A percentile compares a stretch with the other conserved stretches of the same genome.
Evolutionary conservation across 2,888 invertebrate species (phyloP).

Genomic region (Oscheius onirici): DNA sequence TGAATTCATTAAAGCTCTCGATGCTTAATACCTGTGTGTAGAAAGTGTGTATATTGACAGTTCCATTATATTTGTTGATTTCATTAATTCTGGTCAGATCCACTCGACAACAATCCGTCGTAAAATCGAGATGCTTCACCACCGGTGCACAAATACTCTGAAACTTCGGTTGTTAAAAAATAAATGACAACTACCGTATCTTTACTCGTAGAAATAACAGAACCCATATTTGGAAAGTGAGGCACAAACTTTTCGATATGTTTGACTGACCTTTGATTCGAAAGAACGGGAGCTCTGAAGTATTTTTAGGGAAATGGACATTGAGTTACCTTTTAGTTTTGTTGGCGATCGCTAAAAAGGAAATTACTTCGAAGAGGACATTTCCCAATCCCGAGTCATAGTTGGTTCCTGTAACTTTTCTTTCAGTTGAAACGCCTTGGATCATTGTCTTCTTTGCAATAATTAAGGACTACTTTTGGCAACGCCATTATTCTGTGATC

Average conservation of each 20-base stretch:
- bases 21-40: conserved; percentile 10
- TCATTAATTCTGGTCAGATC: neutral
- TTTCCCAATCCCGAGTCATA: conserved; percentile 2
- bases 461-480: neutral
- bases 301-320: neutral
- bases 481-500: no score
- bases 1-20: neutral
- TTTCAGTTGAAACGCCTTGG: neutral
- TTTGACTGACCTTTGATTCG: neutral
- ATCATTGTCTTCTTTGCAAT: neutral
- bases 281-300: neutral
- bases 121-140: neutral
- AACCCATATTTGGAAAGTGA: conserved; percentile 7
- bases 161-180: no score
- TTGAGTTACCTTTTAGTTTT: neutral
- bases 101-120: neutral
- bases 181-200: neutral
- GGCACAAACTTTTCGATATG: neutral
- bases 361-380: conserved; percentile 10
- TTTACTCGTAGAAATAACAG: neutral
- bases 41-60: neutral
- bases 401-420: conserved; percentile 1
- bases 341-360: conserved; percentile 13
- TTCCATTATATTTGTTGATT: neutral
- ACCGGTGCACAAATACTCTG: conserved; percentile 4